Conservation (phyloP, 2,113 vertebrate genomes). For the chimpanzee (Pan troglodytes) region NHGRI_mPanTro3-v2.1_pri NC_072403.2:115203501-115204000, state of each 20-base stretch:
- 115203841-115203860: conserved; percentile 48
- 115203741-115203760: neutral
- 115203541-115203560: conserved; percentile 31
- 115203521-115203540: conserved; percentile 50
- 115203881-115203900: neutral
- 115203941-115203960: conserved; percentile 58
- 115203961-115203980: conserved; percentile 65
- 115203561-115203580: conserved; percentile 6
- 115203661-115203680: neutral
- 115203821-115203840: conserved; percentile 42
- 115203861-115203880: conserved; percentile 39
- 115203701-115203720: neutral
- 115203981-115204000: conserved; percentile 55
- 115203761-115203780: neutral
- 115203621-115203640: conserved; percentile 28
- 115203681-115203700: neutral
- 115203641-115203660: neutral
- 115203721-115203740: neutral
- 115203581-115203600: neutral
- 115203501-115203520: conserved; percentile 3
- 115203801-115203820: neutral
- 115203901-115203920: conserved; percentile 49
- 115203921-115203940: conserved; percentile 59
- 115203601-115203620: conserved; percentile 38
- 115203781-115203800: neutral